Evolutionary conservation across 2,113 vertebrate species (phyloP).

Genomic region (Tautogolabrus adspersus): DNA sequence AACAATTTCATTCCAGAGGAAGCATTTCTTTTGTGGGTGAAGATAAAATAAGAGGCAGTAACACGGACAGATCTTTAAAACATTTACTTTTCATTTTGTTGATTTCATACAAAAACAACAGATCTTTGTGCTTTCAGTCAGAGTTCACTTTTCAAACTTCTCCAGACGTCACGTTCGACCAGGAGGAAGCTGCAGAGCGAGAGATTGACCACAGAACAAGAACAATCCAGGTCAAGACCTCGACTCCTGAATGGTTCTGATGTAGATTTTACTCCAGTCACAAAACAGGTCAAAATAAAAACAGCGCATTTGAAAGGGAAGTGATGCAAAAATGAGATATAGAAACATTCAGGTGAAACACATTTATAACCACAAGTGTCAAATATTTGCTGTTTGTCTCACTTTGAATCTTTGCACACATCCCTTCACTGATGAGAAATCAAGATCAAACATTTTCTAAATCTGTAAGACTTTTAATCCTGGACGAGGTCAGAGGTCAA

Average conservation of each 20-base stretch:
- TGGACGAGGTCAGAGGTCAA: not conserved
- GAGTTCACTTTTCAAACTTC: conserved; percentile 13
- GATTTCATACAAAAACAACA: conserved; percentile 34
- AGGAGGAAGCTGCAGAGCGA: conserved; percentile 16
- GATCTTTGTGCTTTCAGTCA: conserved; percentile 25
- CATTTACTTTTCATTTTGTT: conserved; percentile 40
- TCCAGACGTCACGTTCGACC: conserved; percentile 33
- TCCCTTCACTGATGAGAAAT: too few species aligned
- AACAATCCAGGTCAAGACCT: not conserved
- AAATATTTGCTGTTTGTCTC: not conserved
- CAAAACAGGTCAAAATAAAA: not conserved
- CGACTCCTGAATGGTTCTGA: too few species aligned
- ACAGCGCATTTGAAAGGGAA: not conserved
- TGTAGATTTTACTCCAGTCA: not conserved
- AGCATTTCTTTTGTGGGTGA: too few species aligned
- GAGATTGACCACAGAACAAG: not conserved
- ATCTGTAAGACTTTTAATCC: not conserved
- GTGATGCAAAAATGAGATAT: not conserved
- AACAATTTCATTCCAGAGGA: not conserved
- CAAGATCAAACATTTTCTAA: not conserved
- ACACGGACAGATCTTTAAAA: conserved; percentile 30
- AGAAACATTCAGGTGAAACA: not conserved
- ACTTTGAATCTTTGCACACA: not conserved
- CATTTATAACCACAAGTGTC: too few species aligned
- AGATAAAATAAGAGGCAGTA: not conserved